Conservation (phyloP, 2,113 vertebrate genomes). For the Craseonycteris thonglongyai region DNA sequence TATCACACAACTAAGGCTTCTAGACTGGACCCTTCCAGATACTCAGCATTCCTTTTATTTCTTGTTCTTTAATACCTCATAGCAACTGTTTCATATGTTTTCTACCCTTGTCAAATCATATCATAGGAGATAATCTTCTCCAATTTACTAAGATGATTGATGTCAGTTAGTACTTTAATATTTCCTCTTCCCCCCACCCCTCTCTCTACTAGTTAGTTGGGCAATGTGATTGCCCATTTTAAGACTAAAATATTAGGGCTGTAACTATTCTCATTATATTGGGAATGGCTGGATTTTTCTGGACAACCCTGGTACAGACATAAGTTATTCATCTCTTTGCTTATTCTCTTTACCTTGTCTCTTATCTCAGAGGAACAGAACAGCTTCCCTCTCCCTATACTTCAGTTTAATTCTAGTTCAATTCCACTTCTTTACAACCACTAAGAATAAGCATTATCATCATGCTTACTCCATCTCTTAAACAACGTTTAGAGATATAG, state of each 20-base stretch:
- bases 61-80: not conserved
- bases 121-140: not conserved
- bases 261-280: no score
- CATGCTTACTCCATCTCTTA: not conserved
- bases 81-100: not conserved
- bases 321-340: not conserved
- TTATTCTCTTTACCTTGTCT: not conserved
- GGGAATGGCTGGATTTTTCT: no score
- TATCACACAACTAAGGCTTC: no score
- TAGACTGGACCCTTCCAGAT: not conserved
- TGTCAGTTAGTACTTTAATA: not conserved
- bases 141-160: not conserved
- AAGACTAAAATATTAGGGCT: no score
- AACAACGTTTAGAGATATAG: not conserved
- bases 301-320: no score
- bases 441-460: not conserved
- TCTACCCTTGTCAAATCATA: not conserved
- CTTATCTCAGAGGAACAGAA: not conserved
- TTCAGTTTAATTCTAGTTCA: not conserved
- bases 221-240: not conserved
- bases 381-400: not conserved
- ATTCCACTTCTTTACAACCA: not conserved
- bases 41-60: not conserved
- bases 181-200: not conserved
- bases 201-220: not conserved